These are phyloP conservation scores for Solea solea DNA, from an alignment of 2,113 vertebrate genomes.

Conservation along the genomic window DNA sequence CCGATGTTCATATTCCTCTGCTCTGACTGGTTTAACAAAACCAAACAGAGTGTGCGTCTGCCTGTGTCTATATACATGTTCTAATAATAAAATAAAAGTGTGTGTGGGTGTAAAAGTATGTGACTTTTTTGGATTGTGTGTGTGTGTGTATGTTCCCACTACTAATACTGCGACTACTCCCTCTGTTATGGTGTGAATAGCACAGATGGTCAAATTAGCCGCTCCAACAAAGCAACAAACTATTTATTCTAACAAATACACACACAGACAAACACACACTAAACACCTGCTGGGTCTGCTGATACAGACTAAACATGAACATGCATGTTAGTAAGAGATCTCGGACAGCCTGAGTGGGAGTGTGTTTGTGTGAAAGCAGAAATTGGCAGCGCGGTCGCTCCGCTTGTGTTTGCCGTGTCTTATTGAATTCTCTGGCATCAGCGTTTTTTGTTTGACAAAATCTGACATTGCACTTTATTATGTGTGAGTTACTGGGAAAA, in stretches of 20 bases:
- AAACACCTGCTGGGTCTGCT: constrained; percentile 70
- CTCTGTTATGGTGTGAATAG: constrained; percentile 73
- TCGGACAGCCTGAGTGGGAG: constrained; percentile 19
- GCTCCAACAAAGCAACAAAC: constrained; percentile 83
- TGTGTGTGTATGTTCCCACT: constrained; percentile 23
- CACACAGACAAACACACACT: constrained; percentile 17
- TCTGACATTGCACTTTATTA: background rate
- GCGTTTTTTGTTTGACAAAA: constrained; percentile 6
- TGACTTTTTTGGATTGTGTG: constrained; percentile 13
- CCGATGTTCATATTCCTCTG: constrained; percentile 52
- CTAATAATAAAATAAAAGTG: background rate
- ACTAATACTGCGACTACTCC: constrained; percentile 71
- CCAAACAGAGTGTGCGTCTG: constrained; percentile 6
- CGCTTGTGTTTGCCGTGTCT: constrained; percentile 24
- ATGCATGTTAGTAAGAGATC: constrained; percentile 53
- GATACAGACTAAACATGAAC: constrained; percentile 63
- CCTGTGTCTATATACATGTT: constrained; percentile 5
- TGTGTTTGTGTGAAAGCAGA: constrained; percentile 34
- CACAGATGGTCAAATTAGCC: constrained; percentile 80
- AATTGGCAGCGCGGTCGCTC: constrained; percentile 14
- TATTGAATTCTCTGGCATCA: constrained; percentile 22
- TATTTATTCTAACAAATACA: constrained; percentile 61
- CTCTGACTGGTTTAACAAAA: constrained; percentile 46
- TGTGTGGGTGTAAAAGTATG: constrained; percentile 13
- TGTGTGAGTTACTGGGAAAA: background rate